Percentiles rank a stretch among this genome's conserved stretches.
Evolutionary conservation across 92 coral and sea anemone genomes (phyloP).

Genomic region (Pocillopora meandrina): DNA sequence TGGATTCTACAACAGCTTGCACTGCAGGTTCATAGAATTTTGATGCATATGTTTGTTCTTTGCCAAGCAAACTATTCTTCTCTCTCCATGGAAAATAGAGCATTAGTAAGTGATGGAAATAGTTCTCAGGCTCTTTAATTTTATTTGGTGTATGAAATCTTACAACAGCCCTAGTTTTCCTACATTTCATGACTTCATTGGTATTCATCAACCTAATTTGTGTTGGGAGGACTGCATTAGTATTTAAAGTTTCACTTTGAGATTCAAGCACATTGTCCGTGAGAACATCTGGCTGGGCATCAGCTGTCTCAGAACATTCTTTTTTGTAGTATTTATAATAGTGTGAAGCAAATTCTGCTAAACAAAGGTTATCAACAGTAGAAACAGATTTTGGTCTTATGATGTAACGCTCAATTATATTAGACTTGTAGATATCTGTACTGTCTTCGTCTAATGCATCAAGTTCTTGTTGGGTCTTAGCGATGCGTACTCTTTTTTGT

Average conservation of each 20-base stretch:
- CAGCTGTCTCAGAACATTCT: conserved; percentile 35
- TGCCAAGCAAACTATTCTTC: too few species aligned
- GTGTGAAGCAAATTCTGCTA: conserved; percentile 44
- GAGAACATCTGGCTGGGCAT: conserved; percentile 33
- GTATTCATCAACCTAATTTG: too few species aligned
- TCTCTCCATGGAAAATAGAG: too few species aligned
- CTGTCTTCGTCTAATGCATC: conserved; percentile 6
- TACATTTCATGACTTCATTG: too few species aligned
- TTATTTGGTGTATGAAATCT: too few species aligned
- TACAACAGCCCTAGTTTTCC: too few species aligned
- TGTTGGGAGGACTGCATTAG: not conserved
- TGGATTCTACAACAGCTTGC: too few species aligned
- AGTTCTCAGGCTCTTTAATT: too few species aligned
- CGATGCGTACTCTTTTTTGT: conserved; percentile 33
- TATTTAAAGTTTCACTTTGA: too few species aligned
- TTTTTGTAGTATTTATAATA: not conserved
- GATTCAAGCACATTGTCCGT: conserved; percentile 30
- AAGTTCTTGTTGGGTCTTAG: conserved; percentile 24
- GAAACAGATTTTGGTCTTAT: conserved; percentile 24
- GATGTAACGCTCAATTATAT: conserved; percentile 28
- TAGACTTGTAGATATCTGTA: conserved; percentile 58
- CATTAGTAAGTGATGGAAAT: too few species aligned
- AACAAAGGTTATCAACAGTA: conserved; percentile 39
- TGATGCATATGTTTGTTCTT: too few species aligned
- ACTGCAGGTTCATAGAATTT: too few species aligned